Evolutionary conservation across 2,113 vertebrate genomes (phyloP), one percentile per base, ranked within the genome.

Genomic region (Shinisaurus crocodilurus): DNA sequence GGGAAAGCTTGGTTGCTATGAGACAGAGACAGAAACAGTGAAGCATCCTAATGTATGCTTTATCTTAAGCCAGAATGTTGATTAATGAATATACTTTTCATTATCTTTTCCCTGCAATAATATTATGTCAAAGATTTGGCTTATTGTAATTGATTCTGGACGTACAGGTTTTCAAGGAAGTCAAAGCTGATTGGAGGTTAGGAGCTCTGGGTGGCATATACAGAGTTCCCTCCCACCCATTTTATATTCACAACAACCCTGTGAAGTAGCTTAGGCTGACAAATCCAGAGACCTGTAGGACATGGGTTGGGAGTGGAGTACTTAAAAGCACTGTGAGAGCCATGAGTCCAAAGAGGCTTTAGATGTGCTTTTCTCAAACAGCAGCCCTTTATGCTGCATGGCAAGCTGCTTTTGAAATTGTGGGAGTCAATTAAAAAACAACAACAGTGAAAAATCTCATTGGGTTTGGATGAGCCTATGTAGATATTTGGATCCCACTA

Each of bases 21-120:
- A 82, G 67, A 89, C 79, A 40, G 83, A 94, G 89, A 27, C 60
- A 88, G 43, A 10, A 43, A 82, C 90, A 57, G 87, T 13, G 77
- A 65, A 34, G 3, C 25, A 5, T 45, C 89, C 40, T 82, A 77
- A 70, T 86, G 69, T 20, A 43, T 82, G 45, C 85, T 90, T 92
- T 90, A 76, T 85, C 84, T 89, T 67, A 32, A 23, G 69, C 91
- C 82, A 67, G 12, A 94, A 89, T 40, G 5, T 69, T 70, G 40
- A 88, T 91, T 85, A 92, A 67, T 32, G 91, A 89, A 89, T 83
- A 27, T 84, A 79, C 10, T 37, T 90, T 90, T 90, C 34, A 25
- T 87, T 37, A 8, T 90, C 69, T 27, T 83, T 91, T 92, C 76
- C 60, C 5, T 40, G 18, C 5, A 13, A 83, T 83, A 45, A 20